A percentile compares a stretch with the other conserved stretches of the same genome.
Evolutionary conservation across 2,888 invertebrate species (phyloP).

Genomic region (Zaprionus bogoriensis): DNA sequence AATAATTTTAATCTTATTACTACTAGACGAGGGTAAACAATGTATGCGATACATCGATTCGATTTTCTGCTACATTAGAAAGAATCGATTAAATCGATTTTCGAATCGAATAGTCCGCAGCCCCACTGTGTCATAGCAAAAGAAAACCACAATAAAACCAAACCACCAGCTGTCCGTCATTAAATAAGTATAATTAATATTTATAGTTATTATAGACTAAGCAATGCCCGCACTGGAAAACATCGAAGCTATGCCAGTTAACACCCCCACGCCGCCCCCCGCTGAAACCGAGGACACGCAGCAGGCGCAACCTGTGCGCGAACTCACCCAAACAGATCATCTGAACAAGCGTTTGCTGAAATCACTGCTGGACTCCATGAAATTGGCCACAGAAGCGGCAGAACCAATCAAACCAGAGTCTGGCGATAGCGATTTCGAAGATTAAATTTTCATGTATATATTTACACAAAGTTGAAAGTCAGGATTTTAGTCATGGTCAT

Average conservation of each 20-base stretch:
- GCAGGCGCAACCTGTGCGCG: slow-evolving; percentile 54
- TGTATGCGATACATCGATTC: too few species aligned
- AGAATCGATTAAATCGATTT: too few species aligned
- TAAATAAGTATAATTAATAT: too few species aligned
- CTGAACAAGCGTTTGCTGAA: slow-evolving; percentile 76
- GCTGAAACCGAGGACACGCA: slow-evolving; percentile 28
- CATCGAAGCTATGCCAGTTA: slow-evolving; percentile 48
- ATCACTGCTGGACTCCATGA: slow-evolving; percentile 76
- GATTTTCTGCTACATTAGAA: too few species aligned
- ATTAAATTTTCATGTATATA: slow-evolving; percentile 49
- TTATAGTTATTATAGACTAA: too few species aligned
- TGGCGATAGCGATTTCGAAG: slow-evolving; percentile 67
- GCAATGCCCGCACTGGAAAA: slow-evolving; percentile 73
- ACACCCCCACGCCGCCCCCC: slow-evolving; percentile 33
- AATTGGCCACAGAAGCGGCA: slow-evolving; percentile 38
- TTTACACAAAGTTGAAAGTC: slow-evolving; percentile 48
- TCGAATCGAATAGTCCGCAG: background rate
- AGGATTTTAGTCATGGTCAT: slow-evolving; percentile 46
- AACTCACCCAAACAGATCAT: slow-evolving; percentile 80
- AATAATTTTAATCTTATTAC: too few species aligned
- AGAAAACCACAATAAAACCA: too few species aligned
- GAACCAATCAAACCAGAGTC: slow-evolving; percentile 40
- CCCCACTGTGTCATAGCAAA: slow-evolving; percentile 7
- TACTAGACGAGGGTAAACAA: too few species aligned
- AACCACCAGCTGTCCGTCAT: too few species aligned